Base-by-base conservation (phyloP, 2,113 vertebrate species). In the Penelope pileata region DNA sequence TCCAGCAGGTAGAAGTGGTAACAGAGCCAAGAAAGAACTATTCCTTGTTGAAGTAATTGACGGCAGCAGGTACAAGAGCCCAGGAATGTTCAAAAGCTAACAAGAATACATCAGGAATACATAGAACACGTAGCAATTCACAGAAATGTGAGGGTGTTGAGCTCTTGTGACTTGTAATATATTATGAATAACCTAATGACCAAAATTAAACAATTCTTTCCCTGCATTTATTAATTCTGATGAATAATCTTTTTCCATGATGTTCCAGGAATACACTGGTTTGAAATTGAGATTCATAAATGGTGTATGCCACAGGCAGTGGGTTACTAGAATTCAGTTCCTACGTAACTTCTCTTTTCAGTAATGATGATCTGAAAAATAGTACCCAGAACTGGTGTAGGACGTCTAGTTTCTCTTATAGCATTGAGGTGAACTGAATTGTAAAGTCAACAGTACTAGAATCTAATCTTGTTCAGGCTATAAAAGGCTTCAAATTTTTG, bases 1-100 rank as follows among this genome's bases (percentile, higher is more conserved):
- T 45, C 42, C 68, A 85, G 69, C 60, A 96, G 85, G 86, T 90
- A 54, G 92, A 95, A 93, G 54, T 11, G 6, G 86, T 91, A 95
- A 89, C 86, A 96, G 90, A 91, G 76, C 63, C 87, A 94, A 84
- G 88, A 92, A 97, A 96, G 90, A 96, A 36, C 75, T 94, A 47
- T 92, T 94, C 91, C 91, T 94, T 94, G 83, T 89, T 94, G 91
- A 91, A 91, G 76, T 96, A 97, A 97, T 97, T 97, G 96, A 97
- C 96, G 96, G 94, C 96, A 97, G 84, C 88, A 96, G 70, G 67
- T 96, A 96, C 93, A 96, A 96, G 90, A 94, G 92, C 70, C 91
- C 70, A 93, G 50, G 67, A 97, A 80, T 94, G 85, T 93, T 94
- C 88, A 91, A 85, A 96, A 85, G 91, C 76, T 96, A 96, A 93